Conservation (phyloP, 2,113 vertebrate genomes). For the Capricornis sumatraensis region DNA sequence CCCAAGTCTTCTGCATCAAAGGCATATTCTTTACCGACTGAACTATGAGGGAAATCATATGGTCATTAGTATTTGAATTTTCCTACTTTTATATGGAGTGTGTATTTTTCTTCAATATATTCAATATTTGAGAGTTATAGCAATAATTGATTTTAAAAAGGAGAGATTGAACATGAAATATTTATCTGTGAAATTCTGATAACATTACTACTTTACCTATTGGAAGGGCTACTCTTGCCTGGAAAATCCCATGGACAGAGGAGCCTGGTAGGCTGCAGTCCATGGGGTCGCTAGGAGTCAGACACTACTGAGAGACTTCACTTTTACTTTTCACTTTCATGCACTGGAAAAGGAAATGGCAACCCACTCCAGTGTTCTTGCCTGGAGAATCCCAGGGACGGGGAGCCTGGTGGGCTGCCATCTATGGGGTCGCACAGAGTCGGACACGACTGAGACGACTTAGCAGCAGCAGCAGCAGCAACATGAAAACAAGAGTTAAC, state of each 20-base stretch:
- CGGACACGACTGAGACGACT: too few relatives aligned
- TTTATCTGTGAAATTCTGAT: not conserved
- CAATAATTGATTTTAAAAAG: not conserved
- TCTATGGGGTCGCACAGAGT: too few relatives aligned
- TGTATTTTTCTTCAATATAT: not conserved
- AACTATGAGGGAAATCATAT: not conserved
- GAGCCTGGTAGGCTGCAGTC: too few relatives aligned
- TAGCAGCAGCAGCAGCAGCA: too few relatives aligned
- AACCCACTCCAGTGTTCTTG: too few relatives aligned
- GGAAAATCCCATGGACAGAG: too few relatives aligned
- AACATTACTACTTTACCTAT: not conserved
- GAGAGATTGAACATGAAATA: not conserved
- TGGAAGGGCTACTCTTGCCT: not conserved
- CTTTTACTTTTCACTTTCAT: too few relatives aligned
- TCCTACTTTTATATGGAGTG: not conserved
- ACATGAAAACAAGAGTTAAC: not conserved
- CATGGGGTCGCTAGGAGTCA: too few relatives aligned
- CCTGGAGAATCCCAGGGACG: too few relatives aligned
- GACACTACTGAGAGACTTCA: accelerated
- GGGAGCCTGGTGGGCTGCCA: too few relatives aligned
- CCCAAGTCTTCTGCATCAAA: not conserved
- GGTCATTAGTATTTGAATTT: not conserved
- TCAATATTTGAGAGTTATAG: not conserved
- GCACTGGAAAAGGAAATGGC: too few relatives aligned
- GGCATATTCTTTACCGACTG: not conserved